Base-by-base conservation (phyloP, 1,140 invertebrate species). In the Leptinotarsa defecta region DNA sequence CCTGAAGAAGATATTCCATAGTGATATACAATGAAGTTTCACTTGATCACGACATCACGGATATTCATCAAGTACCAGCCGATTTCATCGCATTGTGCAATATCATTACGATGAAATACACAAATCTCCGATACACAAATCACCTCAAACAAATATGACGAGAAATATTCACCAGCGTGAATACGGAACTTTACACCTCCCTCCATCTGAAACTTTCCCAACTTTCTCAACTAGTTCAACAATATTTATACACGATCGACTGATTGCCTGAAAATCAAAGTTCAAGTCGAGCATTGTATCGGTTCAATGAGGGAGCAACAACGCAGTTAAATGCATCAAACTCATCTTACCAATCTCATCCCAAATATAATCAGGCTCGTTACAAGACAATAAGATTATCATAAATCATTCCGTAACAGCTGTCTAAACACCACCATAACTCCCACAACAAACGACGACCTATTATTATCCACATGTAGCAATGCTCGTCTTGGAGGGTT, bases 391-490 rank as follows among this genome's bases (percentile, higher is more conserved):
- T 74, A 74, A 74, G 73, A 67, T 74, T 68, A 74, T 74, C 27
- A 69, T 74, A 68, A 74, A 74, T 74, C 73, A 74, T 74, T 24
- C 17, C 24, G 20, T 62, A 57, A 22, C 71, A 74, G 71, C 76
- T 78, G 71, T 75, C 74, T 76, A 76, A 78, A 78, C 74, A 78
- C 69, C 64, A 61, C 61, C 13, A 19, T 57, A 57, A 4, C 52
- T n/a, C 34, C 74, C 61, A 27, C n/a, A 78, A 75, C 74, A 78
- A 75, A 78, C 74, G 71, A 72, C 73, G 65, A 62, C 70, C 75
- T 73, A 57, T 57, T 57, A 57, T 57, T 57, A 57, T 19, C 52
- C 52, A 15, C 52, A 57, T 57, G n/a, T 57, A 57, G 52, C 52
- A 57, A 19, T 57, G 15, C 3, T 17, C 15, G n/a, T 19, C 52